phyloP scores from a whole-genome alignment of 2,888 invertebrate genomes.

The Cryptocephalus primarius region DNA sequence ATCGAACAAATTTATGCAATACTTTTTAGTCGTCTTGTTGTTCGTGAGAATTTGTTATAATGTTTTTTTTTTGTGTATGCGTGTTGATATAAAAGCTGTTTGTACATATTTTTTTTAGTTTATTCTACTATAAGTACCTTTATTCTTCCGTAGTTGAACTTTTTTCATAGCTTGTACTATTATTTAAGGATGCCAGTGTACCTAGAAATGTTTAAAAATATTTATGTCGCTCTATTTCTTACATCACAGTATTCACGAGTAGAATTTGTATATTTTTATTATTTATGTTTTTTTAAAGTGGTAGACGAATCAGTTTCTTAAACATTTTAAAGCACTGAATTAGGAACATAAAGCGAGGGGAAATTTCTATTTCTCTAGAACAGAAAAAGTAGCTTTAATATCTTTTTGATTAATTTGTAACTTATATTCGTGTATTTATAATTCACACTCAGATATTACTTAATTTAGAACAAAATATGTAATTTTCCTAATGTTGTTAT shows the following conservation, averaged over 20 bases:
- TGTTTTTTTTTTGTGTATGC: conserved; percentile 11
- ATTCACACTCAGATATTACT: conserved; percentile 21
- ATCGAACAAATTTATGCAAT: conserved; percentile 28
- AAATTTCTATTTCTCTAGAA: conserved; percentile 7
- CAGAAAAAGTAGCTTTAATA: conserved; percentile 22
- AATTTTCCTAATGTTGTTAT: conserved; percentile 31
- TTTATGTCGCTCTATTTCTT: conserved; percentile 22
- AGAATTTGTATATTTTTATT: conserved; percentile 14
- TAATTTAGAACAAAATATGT: conserved; percentile 26
- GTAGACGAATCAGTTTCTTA: no score
- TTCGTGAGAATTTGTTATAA: conserved; percentile 21
- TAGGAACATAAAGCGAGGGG: no score
- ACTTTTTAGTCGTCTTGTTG: conserved; percentile 19
- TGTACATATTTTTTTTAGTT: conserved; percentile 25
- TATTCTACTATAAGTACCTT: conserved; percentile 27
- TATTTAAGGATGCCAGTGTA: conserved; percentile 23
- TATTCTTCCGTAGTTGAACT: conserved; percentile 19
- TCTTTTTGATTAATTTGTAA: conserved; percentile 17
- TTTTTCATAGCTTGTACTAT: conserved; percentile 29
- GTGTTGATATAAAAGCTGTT: conserved; percentile 21
- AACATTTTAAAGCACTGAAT: no score
- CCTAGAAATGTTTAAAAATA: conserved; percentile 21
- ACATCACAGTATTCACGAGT: conserved; percentile 31
- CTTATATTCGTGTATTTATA: conserved; percentile 25
- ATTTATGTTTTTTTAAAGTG: conserved; percentile 1